Evolutionary conservation across 1,140 invertebrate genomes (phyloP).

Genomic region (Galleria mellonella): DNA sequence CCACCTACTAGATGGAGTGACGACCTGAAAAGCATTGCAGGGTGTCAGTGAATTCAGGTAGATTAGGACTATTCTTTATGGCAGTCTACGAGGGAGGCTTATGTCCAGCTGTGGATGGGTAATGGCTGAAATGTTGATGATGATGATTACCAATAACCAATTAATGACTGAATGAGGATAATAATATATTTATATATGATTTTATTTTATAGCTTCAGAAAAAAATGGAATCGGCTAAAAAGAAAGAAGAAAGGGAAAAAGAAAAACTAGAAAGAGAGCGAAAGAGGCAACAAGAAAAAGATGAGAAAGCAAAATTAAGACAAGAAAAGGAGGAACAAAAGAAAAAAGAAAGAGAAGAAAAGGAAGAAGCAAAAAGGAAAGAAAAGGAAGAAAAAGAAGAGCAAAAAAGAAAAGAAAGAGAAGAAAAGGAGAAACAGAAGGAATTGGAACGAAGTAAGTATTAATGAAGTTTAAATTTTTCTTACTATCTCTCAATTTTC

Average conservation of each 20-base stretch:
- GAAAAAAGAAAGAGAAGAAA: conserved; percentile 63
- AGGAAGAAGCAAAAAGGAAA: conserved; percentile 49
- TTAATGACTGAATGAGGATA: too few species aligned
- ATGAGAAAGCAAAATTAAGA: conserved; percentile 50
- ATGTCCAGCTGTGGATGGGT: too few species aligned
- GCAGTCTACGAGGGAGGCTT: too few species aligned
- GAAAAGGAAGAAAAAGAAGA: conserved; percentile 70
- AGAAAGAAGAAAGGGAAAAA: conserved; percentile 65
- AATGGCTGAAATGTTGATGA: too few species aligned
- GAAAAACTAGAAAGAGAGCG: conserved; percentile 67
- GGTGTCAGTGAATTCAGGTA: too few species aligned
- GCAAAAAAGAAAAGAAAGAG: conserved; percentile 69
- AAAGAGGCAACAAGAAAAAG: conserved; percentile 61
- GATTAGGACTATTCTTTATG: too few species aligned
- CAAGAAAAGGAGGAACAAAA: conserved; percentile 60
- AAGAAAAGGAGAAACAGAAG: conserved; percentile 72
- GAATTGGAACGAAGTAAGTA: conserved; percentile 64
- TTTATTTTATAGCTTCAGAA: conserved; percentile 56
- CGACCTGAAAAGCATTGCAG: too few species aligned
- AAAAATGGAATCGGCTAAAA: conserved; percentile 68
- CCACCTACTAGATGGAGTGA: too few species aligned
- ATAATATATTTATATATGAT: too few species aligned
- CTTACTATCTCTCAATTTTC: too few species aligned
- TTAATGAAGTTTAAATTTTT: neutral
- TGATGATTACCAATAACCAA: too few species aligned